Evolutionary conservation across 2,888 invertebrate species (phyloP).

Genomic region (Ischnus inquisitorius): DNA sequence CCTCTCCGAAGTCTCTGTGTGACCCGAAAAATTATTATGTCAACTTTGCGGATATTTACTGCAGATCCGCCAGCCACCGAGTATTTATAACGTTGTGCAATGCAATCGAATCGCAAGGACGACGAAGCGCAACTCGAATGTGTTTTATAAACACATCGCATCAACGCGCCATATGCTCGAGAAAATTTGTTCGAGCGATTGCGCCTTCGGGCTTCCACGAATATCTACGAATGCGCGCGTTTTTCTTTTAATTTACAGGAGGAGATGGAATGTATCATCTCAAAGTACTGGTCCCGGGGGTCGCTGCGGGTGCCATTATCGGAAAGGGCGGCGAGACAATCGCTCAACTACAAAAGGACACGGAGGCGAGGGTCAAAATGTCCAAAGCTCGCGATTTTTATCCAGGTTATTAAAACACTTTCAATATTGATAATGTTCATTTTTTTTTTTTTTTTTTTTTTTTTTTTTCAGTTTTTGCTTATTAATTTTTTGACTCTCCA

Average conservation of each 20-base stretch:
- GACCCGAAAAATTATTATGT: background rate
- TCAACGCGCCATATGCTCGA: background rate
- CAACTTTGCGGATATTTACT: background rate
- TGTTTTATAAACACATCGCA: background rate
- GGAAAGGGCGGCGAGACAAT: slow-evolving; percentile 99
- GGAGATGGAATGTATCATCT: slow-evolving; percentile 97
- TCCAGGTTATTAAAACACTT: slow-evolving; percentile 90
- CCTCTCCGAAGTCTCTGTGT: background rate
- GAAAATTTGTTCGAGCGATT: background rate
- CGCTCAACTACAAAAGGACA: slow-evolving; percentile 98
- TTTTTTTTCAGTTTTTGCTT: slow-evolving; percentile 27
- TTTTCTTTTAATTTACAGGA: slow-evolving; percentile 86
- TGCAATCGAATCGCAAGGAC: background rate
- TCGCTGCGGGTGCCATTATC: slow-evolving; percentile 99
- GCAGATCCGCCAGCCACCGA: background rate
- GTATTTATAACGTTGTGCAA: background rate
- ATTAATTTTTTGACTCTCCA: slow-evolving; percentile 81
- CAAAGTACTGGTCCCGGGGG: slow-evolving; percentile 98
- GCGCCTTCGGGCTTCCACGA: background rate
- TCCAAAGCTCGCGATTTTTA: slow-evolving; percentile 99
- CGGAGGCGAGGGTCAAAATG: slow-evolving; percentile 99
- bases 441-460: slow-evolving; percentile 28
- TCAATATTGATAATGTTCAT: slow-evolving; percentile 28
- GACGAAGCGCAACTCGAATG: background rate
- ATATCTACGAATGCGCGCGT: background rate